Percentiles rank a stretch among this genome's conserved stretches.
phyloP scores from a whole-genome alignment of 2,113 vertebrate genomes.

The Microcebus ravelobensis region DNA sequence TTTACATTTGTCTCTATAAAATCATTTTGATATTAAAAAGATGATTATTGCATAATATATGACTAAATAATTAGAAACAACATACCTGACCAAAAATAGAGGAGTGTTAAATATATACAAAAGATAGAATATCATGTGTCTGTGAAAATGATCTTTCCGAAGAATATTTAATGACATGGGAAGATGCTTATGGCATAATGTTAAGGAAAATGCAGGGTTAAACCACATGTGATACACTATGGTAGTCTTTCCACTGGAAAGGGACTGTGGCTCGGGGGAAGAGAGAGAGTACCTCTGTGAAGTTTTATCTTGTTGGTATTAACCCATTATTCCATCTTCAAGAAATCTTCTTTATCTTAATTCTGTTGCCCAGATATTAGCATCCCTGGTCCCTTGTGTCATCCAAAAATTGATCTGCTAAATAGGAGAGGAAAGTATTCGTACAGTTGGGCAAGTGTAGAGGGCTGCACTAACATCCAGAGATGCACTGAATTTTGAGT shows the following conservation, averaged over 20 bases:
- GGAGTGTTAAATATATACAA: neutral
- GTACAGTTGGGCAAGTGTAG: neutral
- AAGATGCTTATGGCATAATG: neutral
- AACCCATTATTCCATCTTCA: neutral
- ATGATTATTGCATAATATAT: neutral
- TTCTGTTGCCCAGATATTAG: neutral
- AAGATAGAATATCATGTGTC: neutral
- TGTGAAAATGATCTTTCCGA: constrained; percentile 32
- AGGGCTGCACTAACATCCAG: neutral
- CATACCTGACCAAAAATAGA: neutral
- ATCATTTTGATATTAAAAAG: constrained; percentile 25
- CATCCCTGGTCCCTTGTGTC: neutral
- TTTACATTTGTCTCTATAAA: neutral
- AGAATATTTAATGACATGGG: neutral
- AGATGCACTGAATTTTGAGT: neutral
- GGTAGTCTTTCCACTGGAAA: neutral
- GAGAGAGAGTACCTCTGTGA: neutral
- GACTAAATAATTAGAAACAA: neutral
- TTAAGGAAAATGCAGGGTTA: neutral
- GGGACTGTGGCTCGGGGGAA: neutral
- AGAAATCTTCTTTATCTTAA: neutral
- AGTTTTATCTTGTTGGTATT: constrained; percentile 8
- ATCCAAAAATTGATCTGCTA: neutral
- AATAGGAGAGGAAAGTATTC: neutral
- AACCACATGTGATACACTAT: neutral